A percentile compares a stretch with the other conserved stretches of the same genome.
Evolutionary conservation across 2,888 invertebrate genomes (phyloP).

Genomic region (Melikaiella ostensackeni): DNA sequence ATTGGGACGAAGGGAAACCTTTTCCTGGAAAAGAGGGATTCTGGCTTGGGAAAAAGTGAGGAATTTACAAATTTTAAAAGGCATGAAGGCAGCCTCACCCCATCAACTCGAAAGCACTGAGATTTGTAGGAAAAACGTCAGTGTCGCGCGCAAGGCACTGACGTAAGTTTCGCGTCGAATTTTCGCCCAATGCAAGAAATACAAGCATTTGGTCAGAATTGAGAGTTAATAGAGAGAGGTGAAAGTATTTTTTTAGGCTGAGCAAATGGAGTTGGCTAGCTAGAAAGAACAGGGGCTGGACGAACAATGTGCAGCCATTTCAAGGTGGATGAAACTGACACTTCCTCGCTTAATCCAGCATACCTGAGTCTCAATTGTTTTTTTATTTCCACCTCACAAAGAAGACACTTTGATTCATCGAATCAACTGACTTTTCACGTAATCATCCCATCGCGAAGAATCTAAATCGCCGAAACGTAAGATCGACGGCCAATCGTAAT

Average conservation of each 20-base stretch:
- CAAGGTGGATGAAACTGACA: conserved; percentile 66
- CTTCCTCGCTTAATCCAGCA: conserved; percentile 59
- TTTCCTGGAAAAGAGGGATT: background rate
- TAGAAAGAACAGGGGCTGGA: conserved; percentile 50
- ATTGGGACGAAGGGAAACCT: background rate
- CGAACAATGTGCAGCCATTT: conserved; percentile 67
- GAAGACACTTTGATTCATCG: conserved; percentile 28
- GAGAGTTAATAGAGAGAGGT: conserved; percentile 47
- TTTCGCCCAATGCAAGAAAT: conserved; percentile 19
- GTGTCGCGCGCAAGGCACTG: conserved; percentile 40
- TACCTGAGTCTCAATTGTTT: conserved; percentile 45
- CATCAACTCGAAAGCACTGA: conserved; percentile 43
- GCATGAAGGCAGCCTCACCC: conserved; percentile 54
- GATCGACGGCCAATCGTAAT: conserved; percentile 57
- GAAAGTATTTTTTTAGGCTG: conserved; percentile 57
- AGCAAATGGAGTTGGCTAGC: conserved; percentile 51
- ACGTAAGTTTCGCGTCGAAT: conserved; percentile 39
- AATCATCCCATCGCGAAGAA: conserved; percentile 14
- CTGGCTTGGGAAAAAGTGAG: background rate
- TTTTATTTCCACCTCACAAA: conserved; percentile 47
- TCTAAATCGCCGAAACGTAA: conserved; percentile 43
- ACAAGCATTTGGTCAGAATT: background rate
- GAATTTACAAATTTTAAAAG: background rate
- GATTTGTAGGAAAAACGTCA: conserved; percentile 27
- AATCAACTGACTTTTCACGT: background rate